Percentiles rank a stretch among this genome's conserved stretches.
These are phyloP conservation scores for Chelonus formosanus DNA, from an alignment of 2,888 invertebrate genomes.

Conservation along the genomic window DNA sequence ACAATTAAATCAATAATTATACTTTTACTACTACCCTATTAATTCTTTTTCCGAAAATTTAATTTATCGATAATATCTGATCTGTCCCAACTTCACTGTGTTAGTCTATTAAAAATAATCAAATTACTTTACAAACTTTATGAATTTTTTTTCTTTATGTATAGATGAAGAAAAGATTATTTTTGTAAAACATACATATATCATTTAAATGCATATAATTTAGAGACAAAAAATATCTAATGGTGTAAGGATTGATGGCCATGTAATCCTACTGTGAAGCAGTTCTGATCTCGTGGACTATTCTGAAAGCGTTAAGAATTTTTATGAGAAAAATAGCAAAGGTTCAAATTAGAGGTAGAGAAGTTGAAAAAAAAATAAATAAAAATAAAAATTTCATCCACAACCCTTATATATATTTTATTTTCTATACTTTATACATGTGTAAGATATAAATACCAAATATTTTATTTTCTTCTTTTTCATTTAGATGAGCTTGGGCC, in stretches of 20 bases:
- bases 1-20: too few species aligned
- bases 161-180: background rate
- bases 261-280: background rate
- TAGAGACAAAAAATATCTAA: background rate
- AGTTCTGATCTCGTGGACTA: background rate
- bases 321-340: conserved; percentile 45
- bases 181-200: too few species aligned
- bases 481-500: conserved; percentile 41
- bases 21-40: too few species aligned
- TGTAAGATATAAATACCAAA: conserved; percentile 23
- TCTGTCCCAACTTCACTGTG: too few species aligned
- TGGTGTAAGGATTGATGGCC: background rate
- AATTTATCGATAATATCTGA: too few species aligned
- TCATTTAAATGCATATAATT: too few species aligned
- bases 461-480: conserved; percentile 38
- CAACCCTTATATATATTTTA: conserved; percentile 19
- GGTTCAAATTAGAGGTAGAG: conserved; percentile 22
- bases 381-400: conserved; percentile 12
- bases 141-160: background rate
- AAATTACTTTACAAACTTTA: too few species aligned
- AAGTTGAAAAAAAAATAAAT: conserved; percentile 8
- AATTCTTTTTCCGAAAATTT: too few species aligned
- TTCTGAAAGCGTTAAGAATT: conserved; percentile 35
- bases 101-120: too few species aligned
- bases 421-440: conserved; percentile 32